Base-by-base conservation (phyloP, 2,113 vertebrate species). In the Phocoena phocoena region DNA sequence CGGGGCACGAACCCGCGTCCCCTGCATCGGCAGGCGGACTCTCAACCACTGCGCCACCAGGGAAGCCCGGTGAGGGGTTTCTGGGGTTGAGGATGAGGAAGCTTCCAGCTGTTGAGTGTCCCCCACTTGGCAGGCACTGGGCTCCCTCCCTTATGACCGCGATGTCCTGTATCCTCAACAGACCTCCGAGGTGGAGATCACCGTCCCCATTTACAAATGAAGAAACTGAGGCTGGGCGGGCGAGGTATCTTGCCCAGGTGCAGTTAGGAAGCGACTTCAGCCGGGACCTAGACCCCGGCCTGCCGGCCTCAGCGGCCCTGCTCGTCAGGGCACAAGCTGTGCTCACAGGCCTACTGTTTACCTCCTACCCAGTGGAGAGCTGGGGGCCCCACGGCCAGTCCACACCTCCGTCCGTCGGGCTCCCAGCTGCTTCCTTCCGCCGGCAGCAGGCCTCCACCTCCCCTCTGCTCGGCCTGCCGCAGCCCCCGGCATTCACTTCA, bases 231-330 rank as follows among this genome's bases (percentile, higher is more conserved):
- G 86, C 25, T 58, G 2, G 1, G 23, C 28, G 47, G n/a, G 3
- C 0, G 55, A 50, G 26, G 9, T 0, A 0, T 20, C 71, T 20
- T 44, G 53, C 60, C n/a, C 1, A 4, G 21, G 25, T 50, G 41
- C 67, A 38, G 36, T 33, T 20, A 33, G 60, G 97, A 65, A 63
- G 79, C 0, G 0, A 3, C 63, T 41, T 31, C 2, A 50, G 79
- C 80, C 21, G 20, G 88, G 67, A 55, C 47, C 17, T 0, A 8
- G 28, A 36, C 21, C 63, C 12, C 0, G 1, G 33, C 62, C 47
- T 36, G 63, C 67, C 15, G 6, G n/a, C 53, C 73, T 60, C 33
- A 10, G 11, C 1, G 14, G 60, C 31, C 44, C 47, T 8, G 20
- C 21, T 38, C 20, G 4, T 28, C 65, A 0, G 5, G 2, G 33